Percentiles rank a stretch among this genome's conserved stretches.
phyloP scores from a whole-genome alignment of 2,888 invertebrate species.

The Lasius platythorax region DNA sequence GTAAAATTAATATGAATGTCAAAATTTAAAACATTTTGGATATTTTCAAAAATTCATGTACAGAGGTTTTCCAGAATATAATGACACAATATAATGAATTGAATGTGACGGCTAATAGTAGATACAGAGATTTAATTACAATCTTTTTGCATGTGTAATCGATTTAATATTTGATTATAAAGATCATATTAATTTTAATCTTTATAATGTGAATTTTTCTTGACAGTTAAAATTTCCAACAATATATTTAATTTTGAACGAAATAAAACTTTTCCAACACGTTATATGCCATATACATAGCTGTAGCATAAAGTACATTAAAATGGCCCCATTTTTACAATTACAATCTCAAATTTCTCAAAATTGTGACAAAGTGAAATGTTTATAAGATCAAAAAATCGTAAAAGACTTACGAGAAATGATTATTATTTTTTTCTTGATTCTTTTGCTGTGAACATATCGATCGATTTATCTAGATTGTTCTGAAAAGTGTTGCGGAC shows the following conservation, averaged over 20 bases:
- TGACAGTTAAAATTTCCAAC: background rate
- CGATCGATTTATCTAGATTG: background rate
- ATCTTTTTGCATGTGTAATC: background rate
- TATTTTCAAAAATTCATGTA: background rate
- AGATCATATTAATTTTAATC: background rate
- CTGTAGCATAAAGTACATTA: too few species aligned
- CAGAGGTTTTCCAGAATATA: too few species aligned
- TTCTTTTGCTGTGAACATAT: background rate
- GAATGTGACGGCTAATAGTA: background rate
- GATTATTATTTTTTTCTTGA: background rate
- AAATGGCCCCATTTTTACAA: background rate
- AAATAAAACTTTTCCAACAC: background rate
- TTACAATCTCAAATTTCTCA: background rate
- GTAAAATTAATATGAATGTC: background rate
- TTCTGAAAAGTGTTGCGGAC: slow-evolving; percentile 2
- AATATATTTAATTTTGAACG: background rate
- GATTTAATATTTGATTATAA: background rate
- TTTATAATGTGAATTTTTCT: background rate
- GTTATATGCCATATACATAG: background rate
- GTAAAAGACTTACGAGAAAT: background rate
- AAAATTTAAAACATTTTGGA: background rate
- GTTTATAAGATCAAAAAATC: background rate
- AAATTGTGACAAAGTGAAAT: background rate
- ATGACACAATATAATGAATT: too few species aligned
- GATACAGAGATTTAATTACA: background rate